A percentile compares a stretch with the other conserved stretches of the same genome.
Evolutionary conservation across 2,888 invertebrate genomes (phyloP).

Genomic region (Dicranocentrus wangi): DNA sequence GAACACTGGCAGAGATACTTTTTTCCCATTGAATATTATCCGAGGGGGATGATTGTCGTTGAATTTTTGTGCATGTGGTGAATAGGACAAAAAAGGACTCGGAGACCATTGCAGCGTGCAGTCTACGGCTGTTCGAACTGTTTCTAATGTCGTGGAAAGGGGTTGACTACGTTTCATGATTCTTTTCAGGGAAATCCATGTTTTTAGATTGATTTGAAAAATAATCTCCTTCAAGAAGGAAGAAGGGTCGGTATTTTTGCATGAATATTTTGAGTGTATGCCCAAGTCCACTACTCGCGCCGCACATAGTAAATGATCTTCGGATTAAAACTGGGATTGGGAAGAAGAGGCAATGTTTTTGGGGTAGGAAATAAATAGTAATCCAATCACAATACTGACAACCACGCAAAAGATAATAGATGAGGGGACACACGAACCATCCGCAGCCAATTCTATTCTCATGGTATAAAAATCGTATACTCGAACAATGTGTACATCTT

Average conservation of each 20-base stretch:
- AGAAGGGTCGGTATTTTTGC: conserved; percentile 9
- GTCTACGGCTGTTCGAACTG: background rate
- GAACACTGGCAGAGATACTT: background rate
- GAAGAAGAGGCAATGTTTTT: conserved; percentile 1
- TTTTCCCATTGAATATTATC: background rate
- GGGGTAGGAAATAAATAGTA: conserved; percentile 25
- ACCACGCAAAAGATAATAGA: conserved; percentile 27
- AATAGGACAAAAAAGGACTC: too few species aligned
- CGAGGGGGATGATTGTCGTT: background rate
- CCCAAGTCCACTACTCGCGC: too few species aligned
- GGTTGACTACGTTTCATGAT: background rate
- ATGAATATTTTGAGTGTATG: background rate
- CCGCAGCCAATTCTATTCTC: too few species aligned
- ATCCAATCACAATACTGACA: conserved; percentile 55
- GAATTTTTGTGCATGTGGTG: too few species aligned
- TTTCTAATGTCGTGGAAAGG: background rate
- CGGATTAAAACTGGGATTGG: conserved; percentile 4
- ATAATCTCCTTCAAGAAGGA: background rate
- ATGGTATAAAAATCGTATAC: too few species aligned
- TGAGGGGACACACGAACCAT: conserved; percentile 5
- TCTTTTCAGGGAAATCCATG: too few species aligned
- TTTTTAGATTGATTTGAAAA: background rate
- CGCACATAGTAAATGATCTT: background rate
- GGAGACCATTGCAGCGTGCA: background rate
- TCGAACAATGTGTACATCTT: background rate